These are phyloP conservation scores for Latheticus oryzae DNA, from an alignment of 2,888 invertebrate species.

Conservation along the genomic window DNA sequence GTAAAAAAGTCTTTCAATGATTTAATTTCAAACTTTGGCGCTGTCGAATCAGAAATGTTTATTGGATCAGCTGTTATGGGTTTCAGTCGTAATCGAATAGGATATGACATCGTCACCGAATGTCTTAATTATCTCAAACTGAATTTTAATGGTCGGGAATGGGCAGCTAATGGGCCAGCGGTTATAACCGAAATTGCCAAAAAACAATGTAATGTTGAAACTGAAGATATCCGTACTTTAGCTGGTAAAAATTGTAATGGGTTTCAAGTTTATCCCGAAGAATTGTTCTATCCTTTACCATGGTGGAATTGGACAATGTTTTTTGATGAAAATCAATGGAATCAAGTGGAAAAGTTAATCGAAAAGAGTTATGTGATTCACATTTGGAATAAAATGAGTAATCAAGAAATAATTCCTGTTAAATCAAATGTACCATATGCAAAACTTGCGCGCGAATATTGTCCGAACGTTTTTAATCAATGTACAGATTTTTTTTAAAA, in stretches of 20 bases:
- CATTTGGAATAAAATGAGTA: constrained; percentile 71
- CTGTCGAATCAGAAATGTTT: constrained; percentile 69
- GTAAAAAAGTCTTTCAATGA: constrained; percentile 71
- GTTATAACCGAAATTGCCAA: constrained; percentile 74
- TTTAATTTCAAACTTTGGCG: constrained; percentile 72
- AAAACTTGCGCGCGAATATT: constrained; percentile 66
- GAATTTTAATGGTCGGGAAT: constrained; percentile 69
- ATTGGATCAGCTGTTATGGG: constrained; percentile 78
- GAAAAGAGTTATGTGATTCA: constrained; percentile 67
- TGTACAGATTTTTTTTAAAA: too few relatives aligned
- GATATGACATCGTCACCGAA: constrained; percentile 70
- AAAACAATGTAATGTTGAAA: constrained; percentile 68
- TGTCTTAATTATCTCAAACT: constrained; percentile 69
- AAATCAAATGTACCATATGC: constrained; percentile 67
- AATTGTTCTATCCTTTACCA: constrained; percentile 76
- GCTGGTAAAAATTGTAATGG: constrained; percentile 69
- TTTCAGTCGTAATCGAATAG: constrained; percentile 67
- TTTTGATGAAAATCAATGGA: constrained; percentile 67
- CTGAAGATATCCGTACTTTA: constrained; percentile 69
- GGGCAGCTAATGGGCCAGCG: constrained; percentile 75
- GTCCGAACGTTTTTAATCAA: constrained; percentile 65
- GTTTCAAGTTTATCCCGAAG: constrained; percentile 73
- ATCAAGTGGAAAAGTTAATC: constrained; percentile 61
- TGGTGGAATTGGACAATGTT: constrained; percentile 73
- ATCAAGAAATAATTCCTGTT: constrained; percentile 59